These are phyloP conservation scores for Pantherophis guttatus DNA, from an alignment of 2,113 vertebrate genomes.

Conservation along the genomic window DNA sequence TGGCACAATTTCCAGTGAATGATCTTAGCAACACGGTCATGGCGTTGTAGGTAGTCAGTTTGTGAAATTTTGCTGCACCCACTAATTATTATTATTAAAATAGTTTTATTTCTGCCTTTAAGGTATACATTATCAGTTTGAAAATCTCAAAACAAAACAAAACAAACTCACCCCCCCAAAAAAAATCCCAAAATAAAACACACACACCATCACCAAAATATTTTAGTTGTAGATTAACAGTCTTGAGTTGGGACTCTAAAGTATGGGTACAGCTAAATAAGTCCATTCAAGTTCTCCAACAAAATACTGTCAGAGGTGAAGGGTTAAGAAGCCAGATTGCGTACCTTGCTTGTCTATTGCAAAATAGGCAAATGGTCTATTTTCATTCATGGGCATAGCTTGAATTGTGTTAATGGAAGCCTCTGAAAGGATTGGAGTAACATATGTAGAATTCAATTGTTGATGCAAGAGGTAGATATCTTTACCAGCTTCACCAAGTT, in stretches of 20 bases:
- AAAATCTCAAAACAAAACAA: constrained; percentile 85
- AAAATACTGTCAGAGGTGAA: constrained; percentile 40
- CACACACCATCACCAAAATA: neutral
- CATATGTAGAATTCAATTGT: neutral
- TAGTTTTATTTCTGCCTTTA: constrained; percentile 82
- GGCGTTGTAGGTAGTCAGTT: no score
- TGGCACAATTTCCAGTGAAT: no score
- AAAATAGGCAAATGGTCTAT: neutral
- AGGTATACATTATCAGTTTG: constrained; percentile 90
- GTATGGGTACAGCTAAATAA: constrained; percentile 19
- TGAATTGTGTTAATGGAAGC: neutral
- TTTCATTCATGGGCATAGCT: neutral
- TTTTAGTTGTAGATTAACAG: constrained; percentile 83
- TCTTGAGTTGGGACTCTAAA: constrained; percentile 68
- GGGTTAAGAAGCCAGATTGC: neutral
- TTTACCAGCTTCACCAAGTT: neutral
- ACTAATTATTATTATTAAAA: no score
- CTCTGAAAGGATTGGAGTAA: neutral
- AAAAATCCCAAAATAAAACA: constrained; percentile 16
- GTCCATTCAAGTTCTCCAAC: constrained; percentile 33
- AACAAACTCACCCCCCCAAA: constrained; percentile 35
- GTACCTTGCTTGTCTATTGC: no score
- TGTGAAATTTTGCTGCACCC: no score
- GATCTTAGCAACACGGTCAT: no score
- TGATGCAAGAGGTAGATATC: neutral